Percentiles rank a stretch among this genome's conserved stretches.
These are phyloP conservation scores for Dendroctonus valens DNA, from an alignment of 1,140 invertebrate species.

Conservation along the genomic window DNA sequence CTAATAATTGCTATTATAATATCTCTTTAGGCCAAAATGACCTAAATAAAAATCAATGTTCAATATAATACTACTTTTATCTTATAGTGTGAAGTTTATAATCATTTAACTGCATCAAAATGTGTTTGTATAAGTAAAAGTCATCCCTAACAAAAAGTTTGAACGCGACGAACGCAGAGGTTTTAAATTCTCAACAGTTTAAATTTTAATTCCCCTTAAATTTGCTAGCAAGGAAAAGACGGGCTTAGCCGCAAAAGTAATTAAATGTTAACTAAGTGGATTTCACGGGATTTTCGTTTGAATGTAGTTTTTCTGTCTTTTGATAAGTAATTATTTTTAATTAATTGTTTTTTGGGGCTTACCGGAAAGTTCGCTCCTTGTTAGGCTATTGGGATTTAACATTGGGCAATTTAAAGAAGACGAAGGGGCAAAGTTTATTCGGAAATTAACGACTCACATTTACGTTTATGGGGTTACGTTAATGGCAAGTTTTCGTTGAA, in stretches of 20 bases:
- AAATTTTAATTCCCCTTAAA: slow-evolving; percentile 27
- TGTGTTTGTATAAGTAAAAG: slow-evolving; percentile 9
- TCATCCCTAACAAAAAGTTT: slow-evolving; percentile 11
- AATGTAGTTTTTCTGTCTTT: slow-evolving; percentile 35
- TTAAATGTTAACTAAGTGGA: slow-evolving; percentile 37
- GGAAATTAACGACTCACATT: slow-evolving; percentile 12
- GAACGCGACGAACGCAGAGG: background rate
- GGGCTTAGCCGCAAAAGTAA: slow-evolving; percentile 34
- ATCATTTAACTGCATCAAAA: no score
- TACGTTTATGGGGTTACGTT: background rate
- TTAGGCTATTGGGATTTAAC: slow-evolving; percentile 20
- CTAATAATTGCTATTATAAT: no score
- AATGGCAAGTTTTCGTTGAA: no score
- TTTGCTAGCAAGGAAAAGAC: slow-evolving; percentile 27
- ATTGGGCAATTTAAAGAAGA: slow-evolving; percentile 18
- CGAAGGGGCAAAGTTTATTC: slow-evolving; percentile 8
- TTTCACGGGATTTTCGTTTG: slow-evolving; percentile 33
- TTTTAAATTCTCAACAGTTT: slow-evolving; percentile 26
- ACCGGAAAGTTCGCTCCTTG: slow-evolving; percentile 25
- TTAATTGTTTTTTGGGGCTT: slow-evolving; percentile 34
- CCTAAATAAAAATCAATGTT: no score
- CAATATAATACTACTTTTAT: no score
- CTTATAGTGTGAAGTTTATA: no score
- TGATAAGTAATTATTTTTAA: slow-evolving; percentile 36
- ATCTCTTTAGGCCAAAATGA: no score